Evolutionary conservation across 2,888 invertebrate species (phyloP).

Genomic region (Plagodis pulveraria): DNA sequence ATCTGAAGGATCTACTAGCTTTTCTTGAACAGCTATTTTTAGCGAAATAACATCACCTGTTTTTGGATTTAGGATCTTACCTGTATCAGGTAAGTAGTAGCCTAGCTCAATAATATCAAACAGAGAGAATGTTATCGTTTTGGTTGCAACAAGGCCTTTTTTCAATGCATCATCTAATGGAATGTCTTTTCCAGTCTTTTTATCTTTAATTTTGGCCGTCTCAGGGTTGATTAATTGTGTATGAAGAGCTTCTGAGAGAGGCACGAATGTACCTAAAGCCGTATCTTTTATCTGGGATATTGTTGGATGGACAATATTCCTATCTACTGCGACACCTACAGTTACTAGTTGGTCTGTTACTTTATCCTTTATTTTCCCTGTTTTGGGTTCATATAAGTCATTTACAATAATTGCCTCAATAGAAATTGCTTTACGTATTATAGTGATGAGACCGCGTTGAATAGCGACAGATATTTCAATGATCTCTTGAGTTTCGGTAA

Average conservation of each 20-base stretch:
- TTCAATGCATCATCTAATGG: constrained; percentile 89
- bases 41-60: constrained; percentile 90
- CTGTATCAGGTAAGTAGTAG: constrained; percentile 90
- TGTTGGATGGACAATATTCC: constrained; percentile 92
- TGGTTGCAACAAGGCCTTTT: constrained; percentile 89
- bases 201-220: constrained; percentile 90
- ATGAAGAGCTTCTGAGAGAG: constrained; percentile 90
- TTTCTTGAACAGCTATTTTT: constrained; percentile 89
- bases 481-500: constrained; percentile 88
- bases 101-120: constrained; percentile 90
- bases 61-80: constrained; percentile 91
- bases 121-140: constrained; percentile 88
- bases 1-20: constrained; percentile 89
- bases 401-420: constrained; percentile 90
- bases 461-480: constrained; percentile 90
- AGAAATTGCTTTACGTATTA: constrained; percentile 90
- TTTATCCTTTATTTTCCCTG: constrained; percentile 89
- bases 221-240: constrained; percentile 88
- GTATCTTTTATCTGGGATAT: constrained; percentile 93
- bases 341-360: constrained; percentile 89
- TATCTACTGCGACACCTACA: constrained; percentile 90
- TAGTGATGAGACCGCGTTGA: constrained; percentile 87
- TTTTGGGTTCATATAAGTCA: constrained; percentile 88
- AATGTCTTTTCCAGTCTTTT: constrained; percentile 88
- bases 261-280: constrained; percentile 88